Evolutionary conservation across 2,888 invertebrate genomes (phyloP), one percentile per base, ranked within the genome.

Genomic region (Drosophila putrida): DNA sequence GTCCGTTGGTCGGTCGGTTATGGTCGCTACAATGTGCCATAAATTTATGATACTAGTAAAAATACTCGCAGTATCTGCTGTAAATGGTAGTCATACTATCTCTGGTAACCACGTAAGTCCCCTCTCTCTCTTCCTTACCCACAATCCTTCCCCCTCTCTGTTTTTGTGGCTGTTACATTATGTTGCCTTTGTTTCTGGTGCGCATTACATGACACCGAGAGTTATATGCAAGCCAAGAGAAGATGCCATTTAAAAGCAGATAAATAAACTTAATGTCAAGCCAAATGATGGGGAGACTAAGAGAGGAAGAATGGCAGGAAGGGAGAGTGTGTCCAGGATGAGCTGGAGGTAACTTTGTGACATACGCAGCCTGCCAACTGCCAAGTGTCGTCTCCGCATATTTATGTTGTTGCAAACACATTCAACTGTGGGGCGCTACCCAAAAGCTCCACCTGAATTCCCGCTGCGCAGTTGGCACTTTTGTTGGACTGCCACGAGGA

Each of bases 21-120:
- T 55, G 55, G 46, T 43, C 50, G 67, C 78, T 67, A 73, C 85
- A 85, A 85, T 81, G 89, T 83, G 82, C 82, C 89, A 85, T 87
- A 85, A 85, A 85, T 85, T 89, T 85, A 85, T 85, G 84, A 83
- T 78, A 83, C 89, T 89, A 89, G 89, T 89, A 87, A 82, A 82
- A 87, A 84, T 81, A 70, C 67, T 59, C 71, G 69, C 78, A 71
- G 88, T 71, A 71, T 68, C 61, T 71, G 71, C 55, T 66, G 81
- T 81, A 82, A 82, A 88, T 82, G 88, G 89, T 77, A 80, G 82
- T 85, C 64, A 53, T 67, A 67, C 54, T 75, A 79, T 77, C 71
- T 64, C 68, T 51, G 70, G 63, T 64, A 64, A 69, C 69, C 60
- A 72, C n/a, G 33, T 28, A 51, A 44, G 6, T 0, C 13, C 27